Evolutionary conservation across 1,140 invertebrate genomes (phyloP).

Genomic region (Ips typographus): DNA sequence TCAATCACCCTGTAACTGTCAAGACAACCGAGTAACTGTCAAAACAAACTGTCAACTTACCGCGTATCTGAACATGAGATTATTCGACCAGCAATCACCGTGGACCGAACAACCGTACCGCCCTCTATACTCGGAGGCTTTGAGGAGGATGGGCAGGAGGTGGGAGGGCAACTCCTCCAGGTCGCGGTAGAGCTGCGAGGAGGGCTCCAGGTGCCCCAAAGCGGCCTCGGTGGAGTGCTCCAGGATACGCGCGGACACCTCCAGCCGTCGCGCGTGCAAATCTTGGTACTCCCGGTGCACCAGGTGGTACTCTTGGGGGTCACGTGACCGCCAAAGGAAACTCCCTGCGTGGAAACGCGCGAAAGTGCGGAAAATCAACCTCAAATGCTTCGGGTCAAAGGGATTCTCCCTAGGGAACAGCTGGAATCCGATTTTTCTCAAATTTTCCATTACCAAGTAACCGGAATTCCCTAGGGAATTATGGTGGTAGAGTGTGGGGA

Average conservation of each 20-base stretch:
- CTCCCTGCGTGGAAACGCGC: slow-evolving; percentile 40
- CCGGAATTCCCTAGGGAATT: neutral
- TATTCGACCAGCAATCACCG: slow-evolving; percentile 34
- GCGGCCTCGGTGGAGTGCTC: too few species aligned
- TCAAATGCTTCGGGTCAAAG: slow-evolving; percentile 14
- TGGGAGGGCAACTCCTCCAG: neutral
- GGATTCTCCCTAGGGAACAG: slow-evolving; percentile 11
- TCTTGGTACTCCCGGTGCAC: too few species aligned
- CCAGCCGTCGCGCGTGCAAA: too few species aligned
- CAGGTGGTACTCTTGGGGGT: too few species aligned
- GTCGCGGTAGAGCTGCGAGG: neutral
- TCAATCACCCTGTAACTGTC: too few species aligned
- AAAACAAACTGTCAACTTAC: slow-evolving; percentile 22
- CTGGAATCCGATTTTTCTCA: slow-evolving; percentile 7
- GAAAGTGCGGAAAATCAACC: slow-evolving; percentile 20
- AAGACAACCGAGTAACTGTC: neutral
- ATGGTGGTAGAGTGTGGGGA: neutral
- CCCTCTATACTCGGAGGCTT: slow-evolving; percentile 24
- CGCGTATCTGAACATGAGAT: slow-evolving; percentile 34
- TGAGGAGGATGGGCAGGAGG: neutral
- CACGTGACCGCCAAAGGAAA: slow-evolving; percentile 30
- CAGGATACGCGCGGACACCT: too few species aligned
- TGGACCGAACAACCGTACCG: slow-evolving; percentile 19
- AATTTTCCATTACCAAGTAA: slow-evolving; percentile 10
- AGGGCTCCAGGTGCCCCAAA: too few species aligned